Conservation (phyloP, 1,140 invertebrate genomes). For the Leptoteleia sp. region DNA sequence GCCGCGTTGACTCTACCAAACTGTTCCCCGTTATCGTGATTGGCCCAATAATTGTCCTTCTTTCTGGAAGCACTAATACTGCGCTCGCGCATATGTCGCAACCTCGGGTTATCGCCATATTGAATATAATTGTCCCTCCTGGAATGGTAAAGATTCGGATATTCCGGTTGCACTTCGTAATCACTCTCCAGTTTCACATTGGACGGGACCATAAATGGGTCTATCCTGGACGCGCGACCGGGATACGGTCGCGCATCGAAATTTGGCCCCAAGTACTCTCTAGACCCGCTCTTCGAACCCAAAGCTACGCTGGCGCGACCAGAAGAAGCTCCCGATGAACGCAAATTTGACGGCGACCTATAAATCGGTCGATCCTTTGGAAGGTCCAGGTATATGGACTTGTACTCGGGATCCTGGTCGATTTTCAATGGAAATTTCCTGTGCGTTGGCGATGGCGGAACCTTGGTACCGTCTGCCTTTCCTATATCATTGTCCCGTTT, state of each 20-base stretch:
- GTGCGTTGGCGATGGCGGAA: constrained; percentile 64
- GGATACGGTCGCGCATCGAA: constrained; percentile 71
- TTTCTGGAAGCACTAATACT: constrained; percentile 71
- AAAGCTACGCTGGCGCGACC: constrained; percentile 47
- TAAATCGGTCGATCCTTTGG: constrained; percentile 69
- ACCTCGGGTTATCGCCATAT: constrained; percentile 43
- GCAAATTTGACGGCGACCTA: constrained; percentile 65
- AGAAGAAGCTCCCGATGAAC: constrained; percentile 59
- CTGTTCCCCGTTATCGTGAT: constrained; percentile 70
- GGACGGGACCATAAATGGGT: constrained; percentile 72
- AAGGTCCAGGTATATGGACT: constrained; percentile 75
- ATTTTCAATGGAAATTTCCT: constrained; percentile 74
- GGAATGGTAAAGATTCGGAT: constrained; percentile 75
- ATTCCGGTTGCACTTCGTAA: constrained; percentile 80
- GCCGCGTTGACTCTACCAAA: constrained; percentile 68
- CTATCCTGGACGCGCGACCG: constrained; percentile 69
- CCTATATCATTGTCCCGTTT: constrained; percentile 77
- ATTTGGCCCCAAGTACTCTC: constrained; percentile 61
- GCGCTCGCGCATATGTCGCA: constrained; percentile 64
- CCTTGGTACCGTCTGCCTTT: constrained; percentile 76
- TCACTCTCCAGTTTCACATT: constrained; percentile 76
- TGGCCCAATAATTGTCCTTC: constrained; percentile 73
- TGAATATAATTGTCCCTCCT: constrained; percentile 53
- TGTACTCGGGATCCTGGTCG: constrained; percentile 79
- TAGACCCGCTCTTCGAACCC: constrained; percentile 43